These are phyloP conservation scores for Diplazon laetatorius DNA, from an alignment of 2,888 invertebrate species.

Conservation along the genomic window DNA sequence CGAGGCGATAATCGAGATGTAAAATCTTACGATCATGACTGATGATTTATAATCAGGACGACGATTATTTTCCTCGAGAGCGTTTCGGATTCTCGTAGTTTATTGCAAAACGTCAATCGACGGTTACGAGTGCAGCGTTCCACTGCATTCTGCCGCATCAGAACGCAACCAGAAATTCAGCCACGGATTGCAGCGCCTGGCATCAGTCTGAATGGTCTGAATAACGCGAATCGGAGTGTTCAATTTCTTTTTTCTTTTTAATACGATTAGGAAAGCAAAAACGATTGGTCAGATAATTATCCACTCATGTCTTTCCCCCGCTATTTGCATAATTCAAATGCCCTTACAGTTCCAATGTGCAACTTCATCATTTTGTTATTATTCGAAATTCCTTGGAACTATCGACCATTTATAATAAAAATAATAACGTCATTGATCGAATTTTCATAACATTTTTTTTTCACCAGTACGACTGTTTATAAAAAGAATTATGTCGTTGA, in stretches of 20 bases:
- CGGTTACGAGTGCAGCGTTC: conserved; percentile 41
- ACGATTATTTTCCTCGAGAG: neutral
- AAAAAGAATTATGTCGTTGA: no score
- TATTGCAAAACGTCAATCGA: conserved; percentile 42
- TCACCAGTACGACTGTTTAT: no score
- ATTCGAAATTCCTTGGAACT: no score
- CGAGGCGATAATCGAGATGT: neutral
- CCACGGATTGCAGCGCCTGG: conserved; percentile 44
- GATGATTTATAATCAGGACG: conserved; percentile 3
- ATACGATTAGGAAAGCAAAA: neutral
- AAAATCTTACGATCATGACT: conserved; percentile 55
- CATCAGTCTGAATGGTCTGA: conserved; percentile 55
- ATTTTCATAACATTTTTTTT: no score
- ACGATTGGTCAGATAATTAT: no score
- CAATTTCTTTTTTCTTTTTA: conserved; percentile 17
- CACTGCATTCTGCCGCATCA: conserved; percentile 64
- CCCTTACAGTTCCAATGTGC: no score
- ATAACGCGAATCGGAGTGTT: conserved; percentile 31
- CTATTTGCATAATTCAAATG: no score
- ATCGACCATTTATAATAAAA: no score
- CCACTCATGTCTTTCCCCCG: no score
- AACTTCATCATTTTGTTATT: no score
- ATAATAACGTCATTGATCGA: no score
- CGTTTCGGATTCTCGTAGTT: neutral
- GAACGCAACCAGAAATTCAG: conserved; percentile 55